Percentiles rank a stretch among this genome's conserved stretches.
These are phyloP conservation scores for Paralichthys olivaceus DNA, from an alignment of 2,113 vertebrate species.

Conservation along the genomic window DNA sequence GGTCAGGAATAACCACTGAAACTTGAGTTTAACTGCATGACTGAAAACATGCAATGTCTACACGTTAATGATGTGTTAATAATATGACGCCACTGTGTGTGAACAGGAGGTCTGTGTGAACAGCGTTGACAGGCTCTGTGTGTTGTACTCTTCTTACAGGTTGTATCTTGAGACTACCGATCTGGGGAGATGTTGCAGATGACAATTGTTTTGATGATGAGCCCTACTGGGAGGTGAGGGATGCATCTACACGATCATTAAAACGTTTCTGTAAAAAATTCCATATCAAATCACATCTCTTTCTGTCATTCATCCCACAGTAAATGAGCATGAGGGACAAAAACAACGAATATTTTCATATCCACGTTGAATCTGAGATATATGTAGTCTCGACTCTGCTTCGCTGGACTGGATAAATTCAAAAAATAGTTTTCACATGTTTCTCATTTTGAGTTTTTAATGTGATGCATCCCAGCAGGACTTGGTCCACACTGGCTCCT, in stretches of 20 bases:
- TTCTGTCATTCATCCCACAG: background rate
- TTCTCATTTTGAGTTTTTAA: too few relatives aligned
- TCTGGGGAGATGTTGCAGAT: conserved; percentile 91
- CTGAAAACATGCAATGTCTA: background rate
- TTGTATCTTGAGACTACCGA: conserved; percentile 88
- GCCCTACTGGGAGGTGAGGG: conserved; percentile 94
- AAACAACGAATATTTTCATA: too few relatives aligned
- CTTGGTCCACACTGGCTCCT: too few relatives aligned
- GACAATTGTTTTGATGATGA: conserved; percentile 94
- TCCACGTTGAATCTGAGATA: too few relatives aligned
- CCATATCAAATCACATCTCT: too few relatives aligned
- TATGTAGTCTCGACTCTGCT: too few relatives aligned
- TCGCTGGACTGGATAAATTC: too few relatives aligned
- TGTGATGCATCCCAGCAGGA: too few relatives aligned
- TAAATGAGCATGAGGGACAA: background rate
- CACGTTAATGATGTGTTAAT: background rate
- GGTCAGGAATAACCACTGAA: conserved; percentile 81
- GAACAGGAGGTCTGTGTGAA: background rate
- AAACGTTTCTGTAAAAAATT: too few relatives aligned
- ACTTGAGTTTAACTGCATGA: background rate
- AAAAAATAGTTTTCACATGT: too few relatives aligned
- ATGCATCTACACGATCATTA: background rate
- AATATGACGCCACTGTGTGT: background rate
- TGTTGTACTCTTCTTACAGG: conserved; percentile 78
- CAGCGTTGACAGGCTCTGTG: background rate